These are phyloP conservation scores for Thereva nobilitata DNA, from an alignment of 2,888 invertebrate species.

Conservation along the genomic window DNA sequence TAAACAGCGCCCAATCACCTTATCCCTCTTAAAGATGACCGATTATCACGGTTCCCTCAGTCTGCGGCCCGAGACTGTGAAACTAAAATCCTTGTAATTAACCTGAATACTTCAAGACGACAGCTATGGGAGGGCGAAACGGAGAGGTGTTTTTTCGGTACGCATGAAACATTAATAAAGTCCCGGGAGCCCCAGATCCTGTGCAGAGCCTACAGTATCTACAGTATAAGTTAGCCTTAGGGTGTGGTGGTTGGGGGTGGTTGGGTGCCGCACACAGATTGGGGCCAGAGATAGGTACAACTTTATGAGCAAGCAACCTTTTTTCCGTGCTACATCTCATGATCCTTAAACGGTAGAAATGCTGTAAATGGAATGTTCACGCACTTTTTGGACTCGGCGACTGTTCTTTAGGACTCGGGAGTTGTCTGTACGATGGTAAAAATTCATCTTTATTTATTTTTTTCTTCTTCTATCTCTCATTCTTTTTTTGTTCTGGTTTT, in stretches of 20 bases:
- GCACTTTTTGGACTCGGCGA: too few relatives aligned
- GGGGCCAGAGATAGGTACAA: background rate
- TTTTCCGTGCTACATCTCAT: background rate
- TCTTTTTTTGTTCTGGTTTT: too few relatives aligned
- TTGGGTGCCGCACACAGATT: too few relatives aligned
- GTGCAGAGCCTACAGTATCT: background rate
- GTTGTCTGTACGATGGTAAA: too few relatives aligned
- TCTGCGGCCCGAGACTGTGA: background rate
- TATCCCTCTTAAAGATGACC: conserved; percentile 3
- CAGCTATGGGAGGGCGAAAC: too few relatives aligned
- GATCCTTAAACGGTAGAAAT: too few relatives aligned
- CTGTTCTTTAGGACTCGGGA: too few relatives aligned
- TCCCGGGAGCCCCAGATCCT: background rate
- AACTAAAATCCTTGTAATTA: background rate
- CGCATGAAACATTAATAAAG: conserved; percentile 7
- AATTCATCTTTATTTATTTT: too few relatives aligned
- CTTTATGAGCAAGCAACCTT: background rate
- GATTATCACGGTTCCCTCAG: conserved; percentile 2
- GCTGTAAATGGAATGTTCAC: too few relatives aligned
- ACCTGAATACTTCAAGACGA: too few relatives aligned
- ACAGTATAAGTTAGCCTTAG: too few relatives aligned
- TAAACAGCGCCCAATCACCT: conserved; percentile 4
- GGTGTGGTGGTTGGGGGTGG: background rate
- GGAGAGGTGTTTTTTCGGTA: background rate
- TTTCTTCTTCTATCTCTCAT: too few relatives aligned